Conservation (phyloP, 1,140 invertebrate species). For the Nautilus pompilius region DNA sequence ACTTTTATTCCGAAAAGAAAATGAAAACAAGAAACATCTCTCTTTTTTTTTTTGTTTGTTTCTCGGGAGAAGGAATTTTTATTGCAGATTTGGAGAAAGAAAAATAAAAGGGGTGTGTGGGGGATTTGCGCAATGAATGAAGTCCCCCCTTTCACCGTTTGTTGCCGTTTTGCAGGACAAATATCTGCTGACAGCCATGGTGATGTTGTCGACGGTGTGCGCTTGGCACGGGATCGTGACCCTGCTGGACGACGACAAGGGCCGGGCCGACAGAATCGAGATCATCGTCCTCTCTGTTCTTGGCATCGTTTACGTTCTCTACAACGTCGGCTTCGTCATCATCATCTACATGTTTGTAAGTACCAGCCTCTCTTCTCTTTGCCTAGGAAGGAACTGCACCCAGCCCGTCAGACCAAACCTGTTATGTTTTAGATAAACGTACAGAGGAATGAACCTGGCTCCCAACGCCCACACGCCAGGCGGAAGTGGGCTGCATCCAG, state of each 20-base stretch:
- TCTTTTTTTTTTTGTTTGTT: no score
- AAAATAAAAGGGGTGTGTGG: no score
- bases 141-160: no score
- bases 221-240: slow-evolving; percentile 51
- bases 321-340: slow-evolving; percentile 50
- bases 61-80: no score
- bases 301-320: slow-evolving; percentile 39
- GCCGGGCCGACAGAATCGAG: slow-evolving; percentile 32
- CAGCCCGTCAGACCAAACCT: background rate
- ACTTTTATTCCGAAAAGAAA: no score
- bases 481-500: background rate
- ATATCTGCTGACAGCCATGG: slow-evolving; percentile 50
- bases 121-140: no score
- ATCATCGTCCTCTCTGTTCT: slow-evolving; percentile 39
- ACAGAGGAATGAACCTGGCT: background rate
- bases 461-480: background rate
- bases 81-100: no score
- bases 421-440: background rate
- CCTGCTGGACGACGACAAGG: slow-evolving; percentile 17
- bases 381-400: background rate
- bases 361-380: slow-evolving; percentile 9
- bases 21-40: no score
- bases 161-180: slow-evolving; percentile 43
- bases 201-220: slow-evolving; percentile 49
- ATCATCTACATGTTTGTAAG: slow-evolving; percentile 48